Evolutionary conservation across 2,113 vertebrate genomes (phyloP), one percentile per base, ranked within the genome.

Genomic region (Silurus meridionalis): DNA sequence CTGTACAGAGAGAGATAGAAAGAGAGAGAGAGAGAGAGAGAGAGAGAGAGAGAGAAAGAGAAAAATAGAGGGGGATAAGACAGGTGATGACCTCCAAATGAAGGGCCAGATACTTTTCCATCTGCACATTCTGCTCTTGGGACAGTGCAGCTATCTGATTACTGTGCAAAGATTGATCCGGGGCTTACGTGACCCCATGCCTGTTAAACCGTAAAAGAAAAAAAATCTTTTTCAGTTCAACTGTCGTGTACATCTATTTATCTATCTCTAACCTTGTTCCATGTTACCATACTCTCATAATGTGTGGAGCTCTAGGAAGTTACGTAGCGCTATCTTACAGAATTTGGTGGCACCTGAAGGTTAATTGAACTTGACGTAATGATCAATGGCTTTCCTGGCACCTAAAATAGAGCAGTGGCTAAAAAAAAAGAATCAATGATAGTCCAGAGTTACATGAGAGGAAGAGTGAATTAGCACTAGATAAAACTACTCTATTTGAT

Each of bases 1-100:
- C 95, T 89, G 94, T 75, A 86, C 77, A 90, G 85, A 84, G 92
- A 89, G 80, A 90, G 53, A 82, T 37, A 86, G 78, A 90, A 88
- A 92, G 58, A n/a, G 25, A 28, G 85, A 84, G 92, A 89, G 80
- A 90, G 53, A 82, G 58, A 80, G 19, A 17, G 21, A 83, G 28
- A 64, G 63, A 23, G 19, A 46, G 58, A 91, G 69, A n/a, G 64
- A 6, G 28, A 37, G 28, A 37, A 37, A 37, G 28, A 37, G 28
- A 37, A 2, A 14, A 66, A 2, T 7, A 17, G 37, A 67, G 48
- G 46, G 10, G 46, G n/a, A 14, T 71, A 46, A 82, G n/a, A 80
- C 79, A 52, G 25, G 46, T 66, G 84, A 63, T 85, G 61, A 79
- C 74, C 61, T 85, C 74, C 5, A 79, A 58, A 21, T 80, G 50